Percentiles rank a stretch among this genome's conserved stretches.
Conservation (phyloP, 2,797 vertebrate genomes). For the Nannoperca australis region DNA sequence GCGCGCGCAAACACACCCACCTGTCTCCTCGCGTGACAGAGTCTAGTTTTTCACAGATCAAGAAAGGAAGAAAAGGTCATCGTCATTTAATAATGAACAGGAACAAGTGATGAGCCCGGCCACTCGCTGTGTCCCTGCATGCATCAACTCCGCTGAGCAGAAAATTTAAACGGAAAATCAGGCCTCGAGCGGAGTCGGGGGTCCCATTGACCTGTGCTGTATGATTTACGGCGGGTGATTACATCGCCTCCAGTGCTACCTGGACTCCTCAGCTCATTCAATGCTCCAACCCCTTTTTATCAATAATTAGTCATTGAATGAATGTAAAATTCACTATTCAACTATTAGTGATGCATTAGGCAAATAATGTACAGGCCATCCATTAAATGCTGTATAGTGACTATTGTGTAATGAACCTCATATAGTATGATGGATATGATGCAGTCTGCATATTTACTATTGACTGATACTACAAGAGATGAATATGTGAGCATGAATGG, state of each 20-base stretch:
- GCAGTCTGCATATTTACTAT: neutral
- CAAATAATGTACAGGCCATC: neutral
- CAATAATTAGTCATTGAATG: neutral
- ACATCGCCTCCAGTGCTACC: conserved; percentile 1
- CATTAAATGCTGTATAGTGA: neutral
- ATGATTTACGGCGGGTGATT: conserved; percentile 63
- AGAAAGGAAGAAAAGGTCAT: conserved; percentile 53
- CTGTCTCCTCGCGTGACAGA: conserved; percentile 1
- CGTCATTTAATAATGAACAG: conserved; percentile 32
- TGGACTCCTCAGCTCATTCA: conserved; percentile 21
- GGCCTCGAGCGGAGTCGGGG: conserved; percentile 59
- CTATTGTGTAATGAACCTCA: neutral
- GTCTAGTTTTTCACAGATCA: conserved; percentile 6
- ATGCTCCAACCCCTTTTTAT: neutral
- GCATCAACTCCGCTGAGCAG: conserved; percentile 73
- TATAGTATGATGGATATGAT: neutral
- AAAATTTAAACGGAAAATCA: conserved; percentile 75
- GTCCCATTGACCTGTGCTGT: conserved; percentile 55
- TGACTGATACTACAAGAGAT: neutral
- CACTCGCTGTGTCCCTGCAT: conserved; percentile 54
- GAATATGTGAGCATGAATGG: neutral
- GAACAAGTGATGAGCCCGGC: conserved; percentile 26
- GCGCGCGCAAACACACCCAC: neutral
- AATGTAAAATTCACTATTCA: conserved; percentile 1
- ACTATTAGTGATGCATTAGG: neutral